Conservation (phyloP, 2,113 vertebrate genomes). For the Gadus macrocephalus region DNA sequence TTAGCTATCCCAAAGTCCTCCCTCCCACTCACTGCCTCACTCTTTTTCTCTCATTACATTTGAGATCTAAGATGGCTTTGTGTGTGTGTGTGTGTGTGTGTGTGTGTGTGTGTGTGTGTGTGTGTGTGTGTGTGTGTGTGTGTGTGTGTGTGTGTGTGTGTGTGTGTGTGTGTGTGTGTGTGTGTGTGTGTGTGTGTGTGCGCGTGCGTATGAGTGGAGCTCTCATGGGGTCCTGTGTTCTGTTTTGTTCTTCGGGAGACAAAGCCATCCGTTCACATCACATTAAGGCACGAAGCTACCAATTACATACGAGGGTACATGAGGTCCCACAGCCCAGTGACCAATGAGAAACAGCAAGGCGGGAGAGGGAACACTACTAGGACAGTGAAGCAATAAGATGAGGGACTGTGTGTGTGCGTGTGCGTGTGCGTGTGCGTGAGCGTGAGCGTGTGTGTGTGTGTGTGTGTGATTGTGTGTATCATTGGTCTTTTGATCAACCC, state of each 20-base stretch:
- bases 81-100: no score
- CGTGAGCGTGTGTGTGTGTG: no score
- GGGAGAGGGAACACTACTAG: constrained; percentile 20
- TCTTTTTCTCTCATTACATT: no score
- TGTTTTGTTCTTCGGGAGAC: constrained; percentile 46
- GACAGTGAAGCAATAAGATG: not conserved
- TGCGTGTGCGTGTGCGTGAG: not conserved
- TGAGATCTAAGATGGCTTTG: no score
- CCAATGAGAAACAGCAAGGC: constrained; percentile 39
- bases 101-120: no score
- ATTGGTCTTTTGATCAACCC: no score
- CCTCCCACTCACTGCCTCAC: no score
- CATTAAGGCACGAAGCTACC: constrained; percentile 57
- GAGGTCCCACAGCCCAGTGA: constrained; percentile 40
- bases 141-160: not conserved
- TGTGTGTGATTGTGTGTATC: no score
- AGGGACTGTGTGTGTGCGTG: not conserved
- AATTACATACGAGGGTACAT: constrained; percentile 47
- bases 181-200: no score
- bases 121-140: no score
- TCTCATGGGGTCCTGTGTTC: constrained; percentile 26
- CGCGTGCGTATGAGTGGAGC: constrained; percentile 11
- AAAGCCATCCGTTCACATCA: constrained; percentile 62
- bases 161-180: not conserved
- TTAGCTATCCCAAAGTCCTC: no score